Base-by-base conservation (phyloP, 2,888 invertebrate genomes). In the Meloe dianella region DNA sequence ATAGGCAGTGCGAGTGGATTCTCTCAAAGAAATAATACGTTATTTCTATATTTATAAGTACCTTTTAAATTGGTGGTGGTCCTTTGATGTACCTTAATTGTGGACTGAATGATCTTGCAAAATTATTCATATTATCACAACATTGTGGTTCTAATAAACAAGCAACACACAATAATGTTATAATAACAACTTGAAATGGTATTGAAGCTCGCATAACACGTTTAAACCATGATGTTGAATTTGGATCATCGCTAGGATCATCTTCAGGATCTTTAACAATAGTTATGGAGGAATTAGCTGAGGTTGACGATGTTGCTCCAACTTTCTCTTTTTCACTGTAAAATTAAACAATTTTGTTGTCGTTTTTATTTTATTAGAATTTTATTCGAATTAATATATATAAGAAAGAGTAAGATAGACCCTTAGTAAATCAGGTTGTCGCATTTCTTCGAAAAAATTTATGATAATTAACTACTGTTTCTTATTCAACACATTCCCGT, bases 21-120 rank as follows among this genome's bases (percentile, higher is more conserved):
- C 20, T 9, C 47, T 8, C 3, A 22, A 51, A 51, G 22, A 51
- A 54, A 54, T 24, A 54, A 27, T 14, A 24, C 4, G 0, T 22
- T 22, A 27, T 54, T 54, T 27, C 27, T 54, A 54, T 54, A 54
- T 0, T 61, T 20, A 65, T 66, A 69, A 70, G 69, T 73, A 69
- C 70, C 81, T 89, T n/a, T n/a, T 88, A 93, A 74, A 92, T 89
- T 9, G 94, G 94, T 22, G 93, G 94, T 12, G 93, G 93, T 70
- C 93, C 93, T 68, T 91, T 88, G n/a, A 93, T 89, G 82, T 94
- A 94, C 75, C 91, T 90, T 65, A 94, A 85, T 78, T 93, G 92
- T 6, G 94, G 93, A n/a, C 91, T 90, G 51, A 94, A 84, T 0
- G 91, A 91, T 76, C 92, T 87, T 61, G 90, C 90, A 71, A 92